A percentile compares a stretch with the other conserved stretches of the same genome.
phyloP scores from a whole-genome alignment of 2,888 invertebrate genomes.

The Antitype chi region DNA sequence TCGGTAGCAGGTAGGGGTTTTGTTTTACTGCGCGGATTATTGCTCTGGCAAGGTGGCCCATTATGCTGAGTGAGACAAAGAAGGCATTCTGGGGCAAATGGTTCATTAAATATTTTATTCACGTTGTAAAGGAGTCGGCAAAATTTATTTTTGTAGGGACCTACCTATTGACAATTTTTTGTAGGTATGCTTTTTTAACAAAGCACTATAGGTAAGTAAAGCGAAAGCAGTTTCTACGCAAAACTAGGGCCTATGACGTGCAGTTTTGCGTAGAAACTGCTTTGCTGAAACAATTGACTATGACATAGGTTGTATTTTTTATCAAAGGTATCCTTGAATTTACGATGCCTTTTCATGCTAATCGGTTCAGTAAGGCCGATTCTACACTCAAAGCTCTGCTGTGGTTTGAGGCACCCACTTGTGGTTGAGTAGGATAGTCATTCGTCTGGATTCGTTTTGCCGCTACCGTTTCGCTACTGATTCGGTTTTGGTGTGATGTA shows the following conservation, averaged over 20 bases:
- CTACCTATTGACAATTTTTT: neutral
- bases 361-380: conserved; percentile 1
- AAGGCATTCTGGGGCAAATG: conserved; percentile 3
- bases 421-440: neutral
- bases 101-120: conserved; percentile 15
- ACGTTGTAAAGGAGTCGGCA: neutral
- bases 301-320: conserved; percentile 13
- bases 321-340: conserved; percentile 7
- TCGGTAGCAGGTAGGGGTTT: neutral
- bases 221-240: neutral
- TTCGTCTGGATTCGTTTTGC: neutral
- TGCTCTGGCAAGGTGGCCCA: neutral
- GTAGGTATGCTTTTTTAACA: neutral
- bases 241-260: too few relatives aligned
- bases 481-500: neutral
- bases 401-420: neutral
- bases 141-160: neutral
- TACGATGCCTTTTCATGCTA: conserved; percentile 6
- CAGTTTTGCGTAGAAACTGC: too few relatives aligned
- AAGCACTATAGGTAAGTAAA: neutral
- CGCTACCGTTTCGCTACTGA: neutral
- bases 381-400: neutral
- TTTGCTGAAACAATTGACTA: too few relatives aligned
- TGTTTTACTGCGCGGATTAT: conserved; percentile 4
- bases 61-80: neutral